Conservation (phyloP, 2,888 invertebrate genomes). For the Trichacis sp. region DNA sequence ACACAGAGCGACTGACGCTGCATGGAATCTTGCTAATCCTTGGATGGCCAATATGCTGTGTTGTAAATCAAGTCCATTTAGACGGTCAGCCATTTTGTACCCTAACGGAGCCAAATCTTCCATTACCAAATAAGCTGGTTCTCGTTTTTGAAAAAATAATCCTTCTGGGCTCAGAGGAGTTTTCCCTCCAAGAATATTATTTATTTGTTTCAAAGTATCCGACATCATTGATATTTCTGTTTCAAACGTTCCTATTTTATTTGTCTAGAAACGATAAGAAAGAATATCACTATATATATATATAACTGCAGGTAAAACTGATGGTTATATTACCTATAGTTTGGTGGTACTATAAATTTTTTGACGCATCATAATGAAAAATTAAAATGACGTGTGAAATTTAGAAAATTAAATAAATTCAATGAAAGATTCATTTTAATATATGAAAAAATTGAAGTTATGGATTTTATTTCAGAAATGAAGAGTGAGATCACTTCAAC, state of each 20-base stretch:
- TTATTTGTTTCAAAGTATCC: constrained; percentile 57
- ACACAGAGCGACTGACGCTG: constrained; percentile 70
- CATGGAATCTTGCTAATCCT: constrained; percentile 72
- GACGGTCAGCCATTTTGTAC: constrained; percentile 71
- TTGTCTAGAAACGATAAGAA: no score
- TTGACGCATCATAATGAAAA: no score
- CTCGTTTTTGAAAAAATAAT: constrained; percentile 55
- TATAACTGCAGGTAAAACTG: no score
- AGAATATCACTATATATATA: no score
- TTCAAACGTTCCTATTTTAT: constrained; percentile 48
- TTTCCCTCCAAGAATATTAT: constrained; percentile 43
- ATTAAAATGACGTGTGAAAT: no score
- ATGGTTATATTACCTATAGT: no score
- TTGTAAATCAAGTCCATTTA: constrained; percentile 71
- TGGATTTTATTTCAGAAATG: no score
- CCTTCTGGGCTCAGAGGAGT: constrained; percentile 56
- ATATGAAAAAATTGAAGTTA: no score
- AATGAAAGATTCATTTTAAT: no score
- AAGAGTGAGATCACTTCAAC: no score
- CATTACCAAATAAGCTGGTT: constrained; percentile 67
- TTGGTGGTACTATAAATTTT: no score
- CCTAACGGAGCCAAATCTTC: constrained; percentile 73
- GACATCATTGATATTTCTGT: constrained; percentile 61
- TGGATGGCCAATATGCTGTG: constrained; percentile 70
- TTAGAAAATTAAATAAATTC: no score